phyloP scores from a whole-genome alignment of 2,888 invertebrate genomes.

The Eupithecia exiguata region DNA sequence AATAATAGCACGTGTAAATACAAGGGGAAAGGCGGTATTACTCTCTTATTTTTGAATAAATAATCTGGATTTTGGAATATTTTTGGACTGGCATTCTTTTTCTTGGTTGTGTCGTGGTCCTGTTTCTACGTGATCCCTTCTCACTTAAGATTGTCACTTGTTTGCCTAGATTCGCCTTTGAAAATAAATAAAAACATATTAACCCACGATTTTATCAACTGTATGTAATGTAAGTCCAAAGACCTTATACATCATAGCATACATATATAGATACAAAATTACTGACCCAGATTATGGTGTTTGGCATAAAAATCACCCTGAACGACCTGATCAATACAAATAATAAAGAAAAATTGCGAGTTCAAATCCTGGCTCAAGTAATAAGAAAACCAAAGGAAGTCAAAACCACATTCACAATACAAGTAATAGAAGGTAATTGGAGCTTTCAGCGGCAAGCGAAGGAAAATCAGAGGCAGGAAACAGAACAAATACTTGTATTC shows the following conservation, averaged over 20 bases:
- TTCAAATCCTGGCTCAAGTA: neutral
- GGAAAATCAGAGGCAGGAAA: slow-evolving; percentile 79
- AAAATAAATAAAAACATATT: neutral
- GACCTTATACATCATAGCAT: too few relatives aligned
- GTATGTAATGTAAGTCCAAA: neutral
- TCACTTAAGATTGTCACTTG: neutral
- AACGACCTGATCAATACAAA: neutral
- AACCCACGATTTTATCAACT: too few relatives aligned
- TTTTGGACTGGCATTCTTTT: neutral
- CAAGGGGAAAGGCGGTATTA: slow-evolving; percentile 62
- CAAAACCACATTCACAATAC: slow-evolving; percentile 66
- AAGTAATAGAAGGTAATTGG: slow-evolving; percentile 68
- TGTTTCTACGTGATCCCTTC: neutral
- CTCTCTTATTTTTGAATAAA: slow-evolving; percentile 38
- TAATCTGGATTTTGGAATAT: slow-evolving; percentile 9
- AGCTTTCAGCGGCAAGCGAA: slow-evolving; percentile 75
- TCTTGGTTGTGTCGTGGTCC: too few relatives aligned
- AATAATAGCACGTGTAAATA: slow-evolving; percentile 82
- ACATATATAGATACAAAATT: too few relatives aligned
- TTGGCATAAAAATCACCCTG: neutral
- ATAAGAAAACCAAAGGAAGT: slow-evolving; percentile 43
- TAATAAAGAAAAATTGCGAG: neutral
- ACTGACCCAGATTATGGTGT: neutral
- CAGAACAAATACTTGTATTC: slow-evolving; percentile 83
- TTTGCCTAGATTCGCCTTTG: neutral